Evolutionary conservation across 35 echinoderm and acorn worm genomes (phyloP).

Genomic region (Heliocidaris erythrogramma): DNA sequence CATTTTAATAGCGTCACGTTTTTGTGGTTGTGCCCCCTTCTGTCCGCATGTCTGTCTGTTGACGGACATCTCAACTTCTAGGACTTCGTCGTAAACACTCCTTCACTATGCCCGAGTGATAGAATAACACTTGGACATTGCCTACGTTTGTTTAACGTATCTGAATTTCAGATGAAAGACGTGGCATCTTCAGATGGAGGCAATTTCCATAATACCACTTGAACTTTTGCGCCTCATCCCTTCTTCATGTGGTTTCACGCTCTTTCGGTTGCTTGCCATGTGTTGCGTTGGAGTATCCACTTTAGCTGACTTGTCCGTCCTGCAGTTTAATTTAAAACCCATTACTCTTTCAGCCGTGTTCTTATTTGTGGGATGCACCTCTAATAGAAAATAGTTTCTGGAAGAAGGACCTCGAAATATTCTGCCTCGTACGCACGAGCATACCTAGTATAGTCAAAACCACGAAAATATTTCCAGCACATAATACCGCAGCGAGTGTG

Average conservation of each 20-base stretch:
- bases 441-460: neutral
- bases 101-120: neutral
- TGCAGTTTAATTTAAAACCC: neutral
- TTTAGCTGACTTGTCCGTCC: neutral
- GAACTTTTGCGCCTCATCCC: constrained; percentile 7
- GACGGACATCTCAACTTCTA: neutral
- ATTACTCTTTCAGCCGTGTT: neutral
- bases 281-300: neutral
- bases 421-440: neutral
- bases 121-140: constrained; percentile 2
- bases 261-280: neutral
- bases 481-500: too few relatives aligned
- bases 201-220: constrained; percentile 18
- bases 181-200: neutral
- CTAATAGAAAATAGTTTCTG: neutral
- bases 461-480: too few relatives aligned
- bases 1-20: neutral
- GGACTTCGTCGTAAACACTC: neutral
- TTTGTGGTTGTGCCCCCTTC: neutral
- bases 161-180: neutral
- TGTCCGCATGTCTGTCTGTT: neutral
- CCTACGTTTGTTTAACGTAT: neutral
- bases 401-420: neutral
- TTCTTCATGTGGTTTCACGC: neutral
- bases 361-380: neutral